Conservation (phyloP, 2,888 invertebrate genomes). For the Mechanitis messenoides region DNA sequence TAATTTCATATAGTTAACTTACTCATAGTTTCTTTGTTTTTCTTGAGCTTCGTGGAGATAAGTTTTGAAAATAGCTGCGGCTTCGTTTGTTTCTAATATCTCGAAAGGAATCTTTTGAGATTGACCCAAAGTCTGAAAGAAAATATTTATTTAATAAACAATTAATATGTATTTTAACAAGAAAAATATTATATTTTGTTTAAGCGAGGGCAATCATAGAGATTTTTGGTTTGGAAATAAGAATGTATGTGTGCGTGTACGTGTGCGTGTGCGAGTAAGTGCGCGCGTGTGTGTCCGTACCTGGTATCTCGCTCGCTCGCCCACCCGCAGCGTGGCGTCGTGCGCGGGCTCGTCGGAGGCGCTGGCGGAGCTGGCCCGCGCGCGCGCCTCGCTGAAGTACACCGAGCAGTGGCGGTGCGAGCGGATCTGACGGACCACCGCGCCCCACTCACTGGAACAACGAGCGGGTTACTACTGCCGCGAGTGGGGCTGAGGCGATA, state of each 20-base stretch:
- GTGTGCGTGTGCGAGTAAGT: neutral
- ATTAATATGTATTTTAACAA: too few species aligned
- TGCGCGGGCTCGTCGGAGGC: slow-evolving; percentile 64
- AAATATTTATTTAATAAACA: slow-evolving; percentile 2
- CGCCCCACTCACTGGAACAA: slow-evolving; percentile 87
- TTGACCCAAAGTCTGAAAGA: slow-evolving; percentile 61
- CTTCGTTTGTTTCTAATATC: slow-evolving; percentile 92
- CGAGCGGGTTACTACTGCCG: too few species aligned
- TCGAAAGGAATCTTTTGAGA: slow-evolving; percentile 91
- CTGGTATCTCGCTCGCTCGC: slow-evolving; percentile 59
- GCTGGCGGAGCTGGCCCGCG: slow-evolving; percentile 75
- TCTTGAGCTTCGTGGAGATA: slow-evolving; percentile 94
- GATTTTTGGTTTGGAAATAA: neutral
- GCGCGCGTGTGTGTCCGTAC: slow-evolving; percentile 30
- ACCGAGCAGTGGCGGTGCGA: slow-evolving; percentile 95
- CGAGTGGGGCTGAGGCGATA: too few species aligned
- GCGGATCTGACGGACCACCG: slow-evolving; percentile 89
- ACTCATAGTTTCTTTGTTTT: slow-evolving; percentile 94
- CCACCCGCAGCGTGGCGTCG: slow-evolving; percentile 64
- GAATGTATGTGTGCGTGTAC: neutral
- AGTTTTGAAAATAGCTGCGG: slow-evolving; percentile 93
- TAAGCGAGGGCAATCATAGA: too few species aligned
- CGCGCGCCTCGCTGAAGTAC: slow-evolving; percentile 92
- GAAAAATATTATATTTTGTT: too few species aligned
- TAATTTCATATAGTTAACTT: slow-evolving; percentile 48